phyloP scores from a whole-genome alignment of 2,797 vertebrate species.

The Rhodeus uyekii region DNA sequence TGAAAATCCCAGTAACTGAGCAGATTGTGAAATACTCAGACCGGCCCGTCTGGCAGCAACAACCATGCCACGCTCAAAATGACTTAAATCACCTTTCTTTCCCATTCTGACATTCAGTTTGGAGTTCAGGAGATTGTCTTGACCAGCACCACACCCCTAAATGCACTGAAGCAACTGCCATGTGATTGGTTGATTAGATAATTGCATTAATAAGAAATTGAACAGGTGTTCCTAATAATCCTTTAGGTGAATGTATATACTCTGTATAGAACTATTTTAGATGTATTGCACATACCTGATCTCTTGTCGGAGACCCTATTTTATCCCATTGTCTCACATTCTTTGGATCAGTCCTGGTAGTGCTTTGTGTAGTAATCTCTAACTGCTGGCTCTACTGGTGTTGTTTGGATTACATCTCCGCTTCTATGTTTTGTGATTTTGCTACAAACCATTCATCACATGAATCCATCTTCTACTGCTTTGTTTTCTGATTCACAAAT shows the following conservation, averaged over 20 bases:
- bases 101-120: no score
- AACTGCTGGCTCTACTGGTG: background rate
- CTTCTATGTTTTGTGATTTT: constrained; percentile 9
- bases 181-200: no score
- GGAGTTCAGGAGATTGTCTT: no score
- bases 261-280: background rate
- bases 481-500: constrained; percentile 41
- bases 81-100: no score
- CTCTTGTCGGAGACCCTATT: background rate
- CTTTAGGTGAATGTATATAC: background rate
- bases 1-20: no score
- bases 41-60: no score
- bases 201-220: no score
- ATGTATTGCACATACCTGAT: background rate
- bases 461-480: constrained; percentile 34
- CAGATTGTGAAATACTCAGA: no score
- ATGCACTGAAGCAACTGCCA: no score
- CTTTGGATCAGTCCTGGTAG: background rate
- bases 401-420: constrained; percentile 28
- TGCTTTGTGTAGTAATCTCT: background rate
- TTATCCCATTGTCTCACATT: background rate
- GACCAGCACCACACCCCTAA: no score
- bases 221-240: no score
- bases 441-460: background rate
- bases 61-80: no score